phyloP scores from a whole-genome alignment of 1,140 invertebrate species.

The Temnothorax longispinosus region DNA sequence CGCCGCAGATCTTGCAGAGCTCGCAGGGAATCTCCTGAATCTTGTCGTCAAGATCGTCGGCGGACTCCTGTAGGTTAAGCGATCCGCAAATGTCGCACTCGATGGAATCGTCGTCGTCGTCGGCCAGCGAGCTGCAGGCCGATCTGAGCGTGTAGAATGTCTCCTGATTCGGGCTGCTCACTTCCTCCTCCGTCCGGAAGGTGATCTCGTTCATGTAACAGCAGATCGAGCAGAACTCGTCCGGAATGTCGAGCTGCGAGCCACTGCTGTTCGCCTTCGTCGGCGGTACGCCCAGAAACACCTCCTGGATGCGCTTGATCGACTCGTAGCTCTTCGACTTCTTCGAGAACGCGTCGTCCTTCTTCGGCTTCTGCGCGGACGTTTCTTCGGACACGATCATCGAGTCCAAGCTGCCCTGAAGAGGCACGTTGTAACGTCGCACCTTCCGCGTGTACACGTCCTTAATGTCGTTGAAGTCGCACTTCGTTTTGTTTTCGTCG shows the following conservation, averaged over 20 bases:
- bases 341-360: constrained; percentile 72
- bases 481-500: not conserved
- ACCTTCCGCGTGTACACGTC: constrained; percentile 53
- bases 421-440: constrained; percentile 67
- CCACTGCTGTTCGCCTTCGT: constrained; percentile 78
- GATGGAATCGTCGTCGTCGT: constrained; percentile 79
- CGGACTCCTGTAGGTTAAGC: constrained; percentile 77
- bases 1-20: constrained; percentile 83
- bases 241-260: constrained; percentile 74
- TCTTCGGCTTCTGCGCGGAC: constrained; percentile 40
- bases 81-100: constrained; percentile 84
- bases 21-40: constrained; percentile 74
- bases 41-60: constrained; percentile 67
- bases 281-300: constrained; percentile 55
- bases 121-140: constrained; percentile 79
- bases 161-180: constrained; percentile 71
- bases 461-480: constrained; percentile 41
- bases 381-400: constrained; percentile 75
- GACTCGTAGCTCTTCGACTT: constrained; percentile 84
- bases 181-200: constrained; percentile 54
- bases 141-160: constrained; percentile 80
- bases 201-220: constrained; percentile 79
- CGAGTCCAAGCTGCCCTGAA: constrained; percentile 83
- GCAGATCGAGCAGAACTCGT: constrained; percentile 82
- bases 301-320: constrained; percentile 77